These are phyloP conservation scores for Phaethornis superciliosus DNA, from an alignment of 2,113 vertebrate species.

Conservation along the genomic window DNA sequence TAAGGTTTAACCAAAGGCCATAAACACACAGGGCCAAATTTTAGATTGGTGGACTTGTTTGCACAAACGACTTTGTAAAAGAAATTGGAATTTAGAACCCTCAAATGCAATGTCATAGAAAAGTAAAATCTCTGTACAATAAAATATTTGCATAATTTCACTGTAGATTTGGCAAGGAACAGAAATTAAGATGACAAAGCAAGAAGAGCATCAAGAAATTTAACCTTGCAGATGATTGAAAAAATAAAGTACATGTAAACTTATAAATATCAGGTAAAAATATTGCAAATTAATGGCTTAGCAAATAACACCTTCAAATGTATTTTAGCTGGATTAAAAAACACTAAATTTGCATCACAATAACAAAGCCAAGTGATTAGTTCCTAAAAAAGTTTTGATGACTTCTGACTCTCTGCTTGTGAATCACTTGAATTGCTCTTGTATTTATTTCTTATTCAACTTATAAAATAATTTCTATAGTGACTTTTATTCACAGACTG, in stretches of 20 bases:
- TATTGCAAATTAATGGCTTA: neutral
- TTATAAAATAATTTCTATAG: neutral
- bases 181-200: neutral
- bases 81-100: neutral
- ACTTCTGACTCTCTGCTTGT: neutral
- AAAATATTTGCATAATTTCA: neutral
- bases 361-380: neutral
- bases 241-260: neutral
- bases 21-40: neutral
- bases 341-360: neutral
- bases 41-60: neutral
- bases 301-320: neutral
- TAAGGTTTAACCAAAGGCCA: neutral
- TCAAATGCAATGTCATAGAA: neutral
- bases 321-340: neutral
- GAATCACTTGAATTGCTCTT: neutral
- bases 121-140: neutral
- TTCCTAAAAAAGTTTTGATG: conserved; percentile 2
- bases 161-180: neutral
- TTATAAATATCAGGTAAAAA: neutral
- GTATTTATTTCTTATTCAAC: neutral
- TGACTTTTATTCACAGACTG: neutral
- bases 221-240: neutral
- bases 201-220: neutral
- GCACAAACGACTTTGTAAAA: neutral